A percentile compares a stretch with the other conserved stretches of the same genome.
Evolutionary conservation across 2,797 vertebrate species (phyloP).

Genomic region (Lycodopsis pacificus): DNA sequence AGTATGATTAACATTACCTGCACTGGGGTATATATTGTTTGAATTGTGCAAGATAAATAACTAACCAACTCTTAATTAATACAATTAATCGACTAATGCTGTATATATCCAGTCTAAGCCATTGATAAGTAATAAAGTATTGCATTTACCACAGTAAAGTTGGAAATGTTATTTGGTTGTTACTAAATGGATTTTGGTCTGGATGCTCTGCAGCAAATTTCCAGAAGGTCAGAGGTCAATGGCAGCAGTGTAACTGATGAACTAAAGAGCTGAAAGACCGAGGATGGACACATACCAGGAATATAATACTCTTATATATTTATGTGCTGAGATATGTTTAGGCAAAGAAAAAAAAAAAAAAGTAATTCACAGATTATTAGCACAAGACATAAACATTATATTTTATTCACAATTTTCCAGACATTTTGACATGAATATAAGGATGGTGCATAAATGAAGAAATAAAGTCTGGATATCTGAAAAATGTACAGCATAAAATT

Average conservation of each 20-base stretch:
- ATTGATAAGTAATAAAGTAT: background rate
- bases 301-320: no score
- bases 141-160: background rate
- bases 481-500: conserved; percentile 8
- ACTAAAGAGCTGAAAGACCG: background rate
- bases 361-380: background rate
- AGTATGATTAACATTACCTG: background rate
- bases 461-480: background rate
- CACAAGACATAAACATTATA: conserved; percentile 27
- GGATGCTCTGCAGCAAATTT: background rate
- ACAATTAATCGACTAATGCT: background rate
- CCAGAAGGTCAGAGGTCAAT: background rate
- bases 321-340: background rate
- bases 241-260: background rate
- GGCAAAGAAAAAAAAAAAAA: background rate
- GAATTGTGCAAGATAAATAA: no score
- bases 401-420: conserved; percentile 61
- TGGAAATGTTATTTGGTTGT: background rate
- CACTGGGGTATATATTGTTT: background rate
- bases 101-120: background rate
- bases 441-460: conserved; percentile 31
- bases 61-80: no score
- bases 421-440: conserved; percentile 33
- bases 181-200: background rate
- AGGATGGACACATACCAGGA: background rate